phyloP scores from a whole-genome alignment of 2,113 vertebrate genomes.

The Sus scrofa region DNA sequence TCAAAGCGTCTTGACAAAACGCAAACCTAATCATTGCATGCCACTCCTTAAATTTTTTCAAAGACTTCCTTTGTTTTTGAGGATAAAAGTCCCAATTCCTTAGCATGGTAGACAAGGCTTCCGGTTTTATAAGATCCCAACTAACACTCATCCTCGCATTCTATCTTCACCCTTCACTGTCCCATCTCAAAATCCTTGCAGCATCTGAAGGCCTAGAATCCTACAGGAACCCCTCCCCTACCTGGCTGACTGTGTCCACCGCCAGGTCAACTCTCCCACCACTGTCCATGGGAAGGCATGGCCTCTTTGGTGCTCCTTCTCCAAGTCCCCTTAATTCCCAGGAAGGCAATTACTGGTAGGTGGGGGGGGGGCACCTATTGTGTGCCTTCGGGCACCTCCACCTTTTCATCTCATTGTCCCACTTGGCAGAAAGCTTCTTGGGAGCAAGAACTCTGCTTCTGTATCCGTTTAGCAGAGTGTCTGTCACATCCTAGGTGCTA shows the following conservation, averaged over 20 bases:
- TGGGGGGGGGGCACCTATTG: fast-evolving
- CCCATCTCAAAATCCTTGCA: neutral
- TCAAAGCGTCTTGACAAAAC: conserved; percentile 25
- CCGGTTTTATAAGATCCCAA: neutral
- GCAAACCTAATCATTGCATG: neutral
- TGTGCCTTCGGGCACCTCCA: fast-evolving
- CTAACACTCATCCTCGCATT: fast-evolving
- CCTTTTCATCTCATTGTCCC: neutral
- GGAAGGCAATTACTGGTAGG: neutral
- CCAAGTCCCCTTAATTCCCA: neutral
- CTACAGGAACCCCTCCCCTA: neutral
- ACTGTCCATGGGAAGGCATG: neutral
- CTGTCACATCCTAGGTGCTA: neutral
- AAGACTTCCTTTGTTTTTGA: conserved; percentile 34
- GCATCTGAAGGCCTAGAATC: neutral
- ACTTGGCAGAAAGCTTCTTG: neutral
- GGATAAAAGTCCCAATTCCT: neutral
- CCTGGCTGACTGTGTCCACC: no score
- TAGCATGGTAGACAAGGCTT: neutral
- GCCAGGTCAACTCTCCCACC: neutral
- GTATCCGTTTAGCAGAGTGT: neutral
- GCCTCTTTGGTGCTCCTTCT: neutral
- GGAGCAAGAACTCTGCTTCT: neutral
- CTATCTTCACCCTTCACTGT: neutral
- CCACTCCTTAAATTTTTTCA: neutral